These are phyloP conservation scores for Nysson spinosus DNA, from an alignment of 2,888 invertebrate species.

Conservation along the genomic window DNA sequence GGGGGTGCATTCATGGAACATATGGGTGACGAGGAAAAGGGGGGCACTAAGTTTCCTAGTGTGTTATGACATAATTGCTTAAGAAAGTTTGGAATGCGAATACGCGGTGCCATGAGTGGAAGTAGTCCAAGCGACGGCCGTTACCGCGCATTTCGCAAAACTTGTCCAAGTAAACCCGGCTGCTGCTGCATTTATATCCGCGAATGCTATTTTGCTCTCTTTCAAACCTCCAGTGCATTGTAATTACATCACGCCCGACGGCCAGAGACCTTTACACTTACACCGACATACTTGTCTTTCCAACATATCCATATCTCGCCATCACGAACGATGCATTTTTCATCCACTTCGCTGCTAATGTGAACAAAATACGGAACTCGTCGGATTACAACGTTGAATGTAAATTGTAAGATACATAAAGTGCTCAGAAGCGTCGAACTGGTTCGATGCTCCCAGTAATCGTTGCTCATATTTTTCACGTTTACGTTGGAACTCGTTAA, in stretches of 20 bases:
- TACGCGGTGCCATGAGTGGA: slow-evolving; percentile 17
- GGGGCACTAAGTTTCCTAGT: slow-evolving; percentile 27
- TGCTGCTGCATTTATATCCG: slow-evolving; percentile 24
- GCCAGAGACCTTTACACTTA: not conserved
- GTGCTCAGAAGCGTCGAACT: too few relatives aligned
- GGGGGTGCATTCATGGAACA: slow-evolving; percentile 6
- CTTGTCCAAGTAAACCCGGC: slow-evolving; percentile 19
- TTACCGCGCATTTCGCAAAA: slow-evolving; percentile 49
- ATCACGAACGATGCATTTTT: not conserved
- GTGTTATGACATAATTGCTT: slow-evolving; percentile 63
- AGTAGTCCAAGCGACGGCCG: slow-evolving; percentile 50
- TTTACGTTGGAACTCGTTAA: too few relatives aligned
- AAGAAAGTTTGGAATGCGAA: slow-evolving; percentile 63
- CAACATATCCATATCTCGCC: not conserved
- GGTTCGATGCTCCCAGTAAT: too few relatives aligned
- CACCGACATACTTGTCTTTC: not conserved
- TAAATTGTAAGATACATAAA: too few relatives aligned
- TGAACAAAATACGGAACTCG: too few relatives aligned
- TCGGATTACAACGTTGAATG: not conserved
- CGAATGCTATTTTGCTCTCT: slow-evolving; percentile 2
- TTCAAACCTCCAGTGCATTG: slow-evolving; percentile 2
- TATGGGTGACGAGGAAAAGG: slow-evolving; percentile 23
- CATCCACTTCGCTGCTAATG: not conserved
- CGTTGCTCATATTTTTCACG: too few relatives aligned
- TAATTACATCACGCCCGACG: not conserved